These are phyloP conservation scores for Lycocerus yunnanus DNA, from an alignment of 2,888 invertebrate genomes.

Conservation along the genomic window DNA sequence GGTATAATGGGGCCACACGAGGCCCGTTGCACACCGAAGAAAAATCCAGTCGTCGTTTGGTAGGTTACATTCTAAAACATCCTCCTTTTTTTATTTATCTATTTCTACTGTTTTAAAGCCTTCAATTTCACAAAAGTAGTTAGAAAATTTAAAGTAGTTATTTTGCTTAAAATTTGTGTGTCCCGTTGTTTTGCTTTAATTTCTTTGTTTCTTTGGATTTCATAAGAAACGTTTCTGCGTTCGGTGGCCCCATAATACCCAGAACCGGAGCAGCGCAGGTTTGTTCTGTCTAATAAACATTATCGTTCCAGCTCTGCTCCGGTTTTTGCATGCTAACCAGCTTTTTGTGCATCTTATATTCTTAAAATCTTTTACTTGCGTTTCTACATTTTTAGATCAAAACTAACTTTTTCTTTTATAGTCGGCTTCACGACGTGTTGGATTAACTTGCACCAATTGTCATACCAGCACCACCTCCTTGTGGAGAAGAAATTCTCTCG, in stretches of 20 bases:
- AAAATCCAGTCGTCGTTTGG: conserved; percentile 70
- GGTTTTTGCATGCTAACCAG: conserved; percentile 28
- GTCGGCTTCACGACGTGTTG: conserved; percentile 74
- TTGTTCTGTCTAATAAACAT: conserved; percentile 20
- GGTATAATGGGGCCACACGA: conserved; percentile 68
- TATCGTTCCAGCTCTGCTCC: conserved; percentile 28
- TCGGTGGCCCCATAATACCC: conserved; percentile 49
- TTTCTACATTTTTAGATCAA: conserved; percentile 12
- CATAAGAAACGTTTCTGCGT: conserved; percentile 27
- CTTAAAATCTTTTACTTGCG: conserved; percentile 5
- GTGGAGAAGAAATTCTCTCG: conserved; percentile 92
- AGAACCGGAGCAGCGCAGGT: conserved; percentile 40
- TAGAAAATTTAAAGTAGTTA: neutral
- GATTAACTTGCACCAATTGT: conserved; percentile 92
- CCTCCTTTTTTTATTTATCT: conserved; percentile 28
- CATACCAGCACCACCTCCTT: conserved; percentile 88
- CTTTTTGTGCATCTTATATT: conserved; percentile 22
- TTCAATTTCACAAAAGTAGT: neutral
- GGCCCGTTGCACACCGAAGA: conserved; percentile 66
- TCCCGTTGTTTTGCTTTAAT: conserved; percentile 13
- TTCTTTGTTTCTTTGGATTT: conserved; percentile 10
- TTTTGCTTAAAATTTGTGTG: conserved; percentile 1
- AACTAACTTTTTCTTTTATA: conserved; percentile 32
- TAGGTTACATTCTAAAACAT: conserved; percentile 58
- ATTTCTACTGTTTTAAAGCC: conserved; percentile 20